Evolutionary conservation across 1,140 invertebrate species (phyloP).

Genomic region (Cydia amplana): DNA sequence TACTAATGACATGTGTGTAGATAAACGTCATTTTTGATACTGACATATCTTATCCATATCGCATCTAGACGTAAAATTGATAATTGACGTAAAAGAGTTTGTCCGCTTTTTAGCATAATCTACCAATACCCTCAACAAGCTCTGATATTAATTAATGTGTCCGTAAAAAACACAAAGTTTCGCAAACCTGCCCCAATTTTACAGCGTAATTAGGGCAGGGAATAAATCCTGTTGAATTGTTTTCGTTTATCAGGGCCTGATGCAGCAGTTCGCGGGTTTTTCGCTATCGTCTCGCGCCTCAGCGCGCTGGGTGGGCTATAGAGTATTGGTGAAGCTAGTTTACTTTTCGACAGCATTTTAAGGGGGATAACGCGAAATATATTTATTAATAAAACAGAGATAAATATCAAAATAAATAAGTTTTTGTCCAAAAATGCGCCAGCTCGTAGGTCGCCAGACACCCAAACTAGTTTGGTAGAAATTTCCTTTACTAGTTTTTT

Average conservation of each 20-base stretch:
- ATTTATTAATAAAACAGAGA: too few species aligned
- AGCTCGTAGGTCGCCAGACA: too few species aligned
- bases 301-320: background rate
- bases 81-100: too few species aligned
- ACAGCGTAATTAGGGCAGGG: slow-evolving; percentile 11
- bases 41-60: too few species aligned
- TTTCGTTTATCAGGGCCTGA: slow-evolving; percentile 25
- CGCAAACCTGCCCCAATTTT: background rate
- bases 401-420: too few species aligned
- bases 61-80: too few species aligned
- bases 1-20: too few species aligned
- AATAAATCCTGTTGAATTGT: slow-evolving; percentile 27
- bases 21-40: too few species aligned
- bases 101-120: background rate
- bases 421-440: too few species aligned
- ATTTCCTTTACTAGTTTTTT: too few species aligned
- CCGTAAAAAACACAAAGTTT: slow-evolving; percentile 1
- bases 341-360: background rate
- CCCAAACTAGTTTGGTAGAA: too few species aligned
- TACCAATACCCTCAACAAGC: background rate
- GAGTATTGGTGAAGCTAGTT: background rate
- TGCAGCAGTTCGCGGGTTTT: slow-evolving; percentile 17
- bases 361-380: too few species aligned
- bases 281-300: slow-evolving; percentile 15
- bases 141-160: slow-evolving; percentile 5